Conservation (phyloP, 2,797 vertebrate genomes). For the Gobionotothen gibberifrons region DNA sequence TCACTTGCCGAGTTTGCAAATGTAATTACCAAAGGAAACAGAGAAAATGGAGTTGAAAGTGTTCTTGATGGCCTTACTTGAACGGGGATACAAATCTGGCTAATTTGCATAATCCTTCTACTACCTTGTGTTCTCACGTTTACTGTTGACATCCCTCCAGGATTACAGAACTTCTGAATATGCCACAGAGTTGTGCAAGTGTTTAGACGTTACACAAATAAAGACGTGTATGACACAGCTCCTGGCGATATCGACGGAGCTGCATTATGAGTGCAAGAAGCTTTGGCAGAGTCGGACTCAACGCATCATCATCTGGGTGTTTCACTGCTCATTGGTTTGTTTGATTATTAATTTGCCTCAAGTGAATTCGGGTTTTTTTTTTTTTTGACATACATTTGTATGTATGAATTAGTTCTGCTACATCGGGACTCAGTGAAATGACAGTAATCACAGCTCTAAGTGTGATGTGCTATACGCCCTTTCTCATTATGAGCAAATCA, state of each 20-base stretch:
- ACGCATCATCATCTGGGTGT: slow-evolving; percentile 54
- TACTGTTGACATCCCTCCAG: slow-evolving; percentile 38
- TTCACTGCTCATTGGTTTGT: slow-evolving; percentile 75
- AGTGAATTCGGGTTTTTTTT: slow-evolving; percentile 49
- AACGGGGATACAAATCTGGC: slow-evolving; percentile 40
- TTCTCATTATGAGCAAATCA: slow-evolving; percentile 73
- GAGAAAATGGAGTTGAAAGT: slow-evolving; percentile 38
- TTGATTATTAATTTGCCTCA: slow-evolving; percentile 78
- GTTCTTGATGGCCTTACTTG: slow-evolving; percentile 42
- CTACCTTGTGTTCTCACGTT: slow-evolving; percentile 40
- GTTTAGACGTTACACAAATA: slow-evolving; percentile 42
- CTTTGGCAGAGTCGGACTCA: slow-evolving; percentile 12
- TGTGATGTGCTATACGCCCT: slow-evolving; percentile 64
- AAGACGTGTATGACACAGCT: slow-evolving; percentile 33
- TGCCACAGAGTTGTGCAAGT: slow-evolving; percentile 23
- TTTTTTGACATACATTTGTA: slow-evolving; percentile 69
- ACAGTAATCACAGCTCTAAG: slow-evolving; percentile 72
- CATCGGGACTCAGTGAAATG: slow-evolving; percentile 72
- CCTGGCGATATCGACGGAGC: slow-evolving; percentile 29
- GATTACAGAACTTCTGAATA: slow-evolving; percentile 32
- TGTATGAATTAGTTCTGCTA: slow-evolving; percentile 79
- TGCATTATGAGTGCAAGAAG: slow-evolving; percentile 39
- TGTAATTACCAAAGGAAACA: slow-evolving; percentile 63
- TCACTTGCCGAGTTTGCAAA: slow-evolving; percentile 49
- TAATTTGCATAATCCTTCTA: slow-evolving; percentile 24